Evolutionary conservation across 2,797 vertebrate genomes (phyloP).

Genomic region (Coccyzus lansbergi): DNA sequence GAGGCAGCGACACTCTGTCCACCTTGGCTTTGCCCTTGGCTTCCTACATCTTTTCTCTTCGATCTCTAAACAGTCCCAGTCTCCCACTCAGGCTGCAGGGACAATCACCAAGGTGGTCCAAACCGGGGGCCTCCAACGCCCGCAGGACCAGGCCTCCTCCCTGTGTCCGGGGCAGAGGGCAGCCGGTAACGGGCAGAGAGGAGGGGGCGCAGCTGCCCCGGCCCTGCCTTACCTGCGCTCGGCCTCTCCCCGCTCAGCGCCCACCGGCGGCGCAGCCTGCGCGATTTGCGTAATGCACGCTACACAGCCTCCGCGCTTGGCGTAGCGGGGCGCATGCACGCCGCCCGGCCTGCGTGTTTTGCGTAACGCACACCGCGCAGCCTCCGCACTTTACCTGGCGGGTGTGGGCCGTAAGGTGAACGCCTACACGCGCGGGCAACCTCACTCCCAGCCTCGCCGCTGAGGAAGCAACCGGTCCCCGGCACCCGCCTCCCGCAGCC

Average conservation of each 20-base stretch:
- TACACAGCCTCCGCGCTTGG: not conserved
- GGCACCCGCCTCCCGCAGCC: too few relatives aligned
- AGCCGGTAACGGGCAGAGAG: not conserved
- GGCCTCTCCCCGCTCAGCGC: not conserved
- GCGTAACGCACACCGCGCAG: too few relatives aligned
- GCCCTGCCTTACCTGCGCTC: constrained; percentile 8
- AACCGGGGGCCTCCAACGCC: not conserved
- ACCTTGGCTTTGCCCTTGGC: not conserved
- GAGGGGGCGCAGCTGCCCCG: fast-evolving
- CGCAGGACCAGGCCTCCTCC: not conserved
- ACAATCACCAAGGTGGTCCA: too few relatives aligned
- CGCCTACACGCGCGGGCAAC: not conserved
- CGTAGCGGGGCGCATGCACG: not conserved
- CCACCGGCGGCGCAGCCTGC: not conserved
- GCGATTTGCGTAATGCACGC: not conserved
- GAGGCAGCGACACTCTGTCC: not conserved
- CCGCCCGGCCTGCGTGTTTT: too few relatives aligned
- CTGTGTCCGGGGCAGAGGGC: not conserved
- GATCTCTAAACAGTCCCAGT: not conserved
- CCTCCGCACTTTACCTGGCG: too few relatives aligned
- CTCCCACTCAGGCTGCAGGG: not conserved
- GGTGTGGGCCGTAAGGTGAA: too few relatives aligned
- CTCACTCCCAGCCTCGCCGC: too few relatives aligned
- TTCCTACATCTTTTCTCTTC: not conserved
- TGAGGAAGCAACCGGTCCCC: not conserved